Evolutionary conservation across 2,888 invertebrate genomes (phyloP).

Genomic region (Nesidiocoris tenuis): DNA sequence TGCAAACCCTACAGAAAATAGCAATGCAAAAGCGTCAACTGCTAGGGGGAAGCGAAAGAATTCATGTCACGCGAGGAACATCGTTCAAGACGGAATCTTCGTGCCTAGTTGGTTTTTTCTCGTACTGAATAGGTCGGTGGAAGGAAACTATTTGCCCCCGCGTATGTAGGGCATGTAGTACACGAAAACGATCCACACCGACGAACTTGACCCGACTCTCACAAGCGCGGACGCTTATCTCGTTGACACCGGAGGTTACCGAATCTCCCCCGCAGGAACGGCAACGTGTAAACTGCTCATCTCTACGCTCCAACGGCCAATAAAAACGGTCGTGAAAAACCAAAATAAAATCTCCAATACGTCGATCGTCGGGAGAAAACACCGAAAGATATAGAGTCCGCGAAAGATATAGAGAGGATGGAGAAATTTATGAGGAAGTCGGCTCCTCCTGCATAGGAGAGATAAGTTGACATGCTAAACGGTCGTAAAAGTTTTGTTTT

Average conservation of each 20-base stretch:
- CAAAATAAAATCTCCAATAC: neutral
- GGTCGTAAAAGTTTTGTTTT: slow-evolving; percentile 40
- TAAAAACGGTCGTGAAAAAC: neutral
- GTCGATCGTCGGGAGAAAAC: neutral
- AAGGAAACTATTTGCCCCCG: neutral
- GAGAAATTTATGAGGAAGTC: slow-evolving; percentile 16
- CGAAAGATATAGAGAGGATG: slow-evolving; percentile 14
- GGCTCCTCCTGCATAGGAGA: slow-evolving; percentile 10
- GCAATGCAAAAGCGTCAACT: neutral
- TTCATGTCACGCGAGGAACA: neutral
- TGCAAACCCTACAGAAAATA: no score
- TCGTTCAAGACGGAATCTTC: neutral
- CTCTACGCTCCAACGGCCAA: neutral
- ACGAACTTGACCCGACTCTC: neutral
- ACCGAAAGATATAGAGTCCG: no score
- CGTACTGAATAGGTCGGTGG: neutral
- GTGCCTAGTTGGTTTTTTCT: neutral
- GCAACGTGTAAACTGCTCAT: neutral
- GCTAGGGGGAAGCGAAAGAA: neutral
- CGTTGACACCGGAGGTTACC: neutral
- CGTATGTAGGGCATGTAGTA: neutral
- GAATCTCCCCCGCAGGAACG: neutral
- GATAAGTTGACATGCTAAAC: slow-evolving; percentile 41
- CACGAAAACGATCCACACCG: neutral
- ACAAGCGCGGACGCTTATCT: neutral